These are phyloP conservation scores for Anarrhichthys ocellatus DNA, from an alignment of 2,113 vertebrate genomes.

Conservation along the genomic window DNA sequence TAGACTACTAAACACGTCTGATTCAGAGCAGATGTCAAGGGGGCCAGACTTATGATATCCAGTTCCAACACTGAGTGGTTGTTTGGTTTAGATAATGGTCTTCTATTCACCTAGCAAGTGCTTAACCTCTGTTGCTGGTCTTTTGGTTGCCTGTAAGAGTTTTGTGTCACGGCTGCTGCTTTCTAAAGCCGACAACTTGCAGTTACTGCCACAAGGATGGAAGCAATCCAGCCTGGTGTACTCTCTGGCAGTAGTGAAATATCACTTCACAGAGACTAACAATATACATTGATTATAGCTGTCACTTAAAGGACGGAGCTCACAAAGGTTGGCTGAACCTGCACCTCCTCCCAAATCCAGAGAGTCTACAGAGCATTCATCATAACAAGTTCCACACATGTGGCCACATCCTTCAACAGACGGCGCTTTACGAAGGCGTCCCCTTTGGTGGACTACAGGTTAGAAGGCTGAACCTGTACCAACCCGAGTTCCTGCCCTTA, in stretches of 20 bases:
- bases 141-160: background rate
- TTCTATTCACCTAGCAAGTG: slow-evolving; percentile 21
- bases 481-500: background rate
- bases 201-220: background rate
- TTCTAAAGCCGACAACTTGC: background rate
- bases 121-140: slow-evolving; percentile 5
- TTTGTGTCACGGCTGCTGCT: slow-evolving; percentile 6
- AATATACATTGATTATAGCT: background rate
- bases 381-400: background rate
- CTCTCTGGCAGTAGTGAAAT: background rate
- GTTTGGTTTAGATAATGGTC: slow-evolving; percentile 34
- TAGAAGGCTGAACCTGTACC: background rate
- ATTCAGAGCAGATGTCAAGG: slow-evolving; percentile 38
- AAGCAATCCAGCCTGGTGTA: slow-evolving; percentile 1
- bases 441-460: background rate
- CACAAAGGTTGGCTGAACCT: background rate
- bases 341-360: background rate
- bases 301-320: background rate
- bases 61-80: slow-evolving; percentile 29
- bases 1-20: background rate
- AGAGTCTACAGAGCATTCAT: background rate
- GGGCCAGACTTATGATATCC: slow-evolving; percentile 24
- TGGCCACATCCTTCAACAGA: background rate
- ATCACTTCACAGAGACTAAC: background rate
- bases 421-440: background rate